phyloP scores from a whole-genome alignment of 2,113 vertebrate genomes.

The Abramis brama region DNA sequence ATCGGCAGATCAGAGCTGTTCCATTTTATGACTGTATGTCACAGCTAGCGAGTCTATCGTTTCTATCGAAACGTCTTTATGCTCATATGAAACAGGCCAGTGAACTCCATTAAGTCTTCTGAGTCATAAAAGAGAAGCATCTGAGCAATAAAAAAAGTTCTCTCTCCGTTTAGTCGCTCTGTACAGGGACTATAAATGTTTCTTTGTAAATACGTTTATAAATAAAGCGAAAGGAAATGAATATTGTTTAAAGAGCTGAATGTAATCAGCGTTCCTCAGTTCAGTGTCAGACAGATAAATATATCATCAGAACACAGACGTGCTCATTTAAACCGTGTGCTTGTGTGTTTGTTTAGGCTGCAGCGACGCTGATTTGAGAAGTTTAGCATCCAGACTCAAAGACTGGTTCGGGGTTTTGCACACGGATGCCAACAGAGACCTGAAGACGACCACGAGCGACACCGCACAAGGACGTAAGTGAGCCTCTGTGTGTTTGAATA shows the following conservation, averaged over 20 bases:
- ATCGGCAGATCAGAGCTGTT: not conserved
- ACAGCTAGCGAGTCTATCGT: not conserved
- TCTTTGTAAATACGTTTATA: not conserved
- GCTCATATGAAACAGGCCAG: not conserved
- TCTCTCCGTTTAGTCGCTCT: not conserved
- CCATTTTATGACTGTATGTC: not conserved
- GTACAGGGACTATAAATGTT: not conserved
- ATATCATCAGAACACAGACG: not conserved
- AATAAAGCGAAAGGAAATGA: not conserved
- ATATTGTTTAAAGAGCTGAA: not conserved
- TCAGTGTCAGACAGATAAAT: not conserved
- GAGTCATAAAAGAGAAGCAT: not conserved
- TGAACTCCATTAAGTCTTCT: not conserved
- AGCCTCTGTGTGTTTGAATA: not conserved
- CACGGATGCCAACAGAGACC: slow-evolving; percentile 89
- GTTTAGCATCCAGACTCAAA: slow-evolving; percentile 88
- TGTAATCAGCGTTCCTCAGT: not conserved
- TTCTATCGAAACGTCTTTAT: not conserved
- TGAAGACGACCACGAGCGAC: slow-evolving; percentile 84
- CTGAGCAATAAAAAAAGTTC: not conserved
- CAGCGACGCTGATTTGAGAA: slow-evolving; percentile 88
- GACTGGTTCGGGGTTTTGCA: slow-evolving; percentile 95
- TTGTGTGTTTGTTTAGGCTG: slow-evolving; percentile 77
- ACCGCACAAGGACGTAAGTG: slow-evolving; percentile 86
- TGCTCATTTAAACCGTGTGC: slow-evolving; percentile 29